Base-by-base conservation (phyloP, 2,797 vertebrate genomes). In the Crocodylus rhombifer region DNA sequence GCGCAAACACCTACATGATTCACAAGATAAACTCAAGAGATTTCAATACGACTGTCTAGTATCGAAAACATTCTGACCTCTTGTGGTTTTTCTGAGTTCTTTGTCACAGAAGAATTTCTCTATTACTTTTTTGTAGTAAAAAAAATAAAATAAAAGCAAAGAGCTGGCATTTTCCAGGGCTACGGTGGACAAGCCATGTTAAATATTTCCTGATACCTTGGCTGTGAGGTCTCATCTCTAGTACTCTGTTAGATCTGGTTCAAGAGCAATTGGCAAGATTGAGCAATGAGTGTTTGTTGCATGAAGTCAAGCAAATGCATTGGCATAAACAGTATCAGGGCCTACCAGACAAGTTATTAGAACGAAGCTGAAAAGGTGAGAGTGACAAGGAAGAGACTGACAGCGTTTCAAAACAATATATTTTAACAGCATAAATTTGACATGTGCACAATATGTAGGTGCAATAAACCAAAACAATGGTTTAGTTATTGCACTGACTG, bases 351-450 rank as follows among this genome's bases (percentile, higher is more conserved):
- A 42, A 88, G 82, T 79, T 36, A 65, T 5, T 18, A 82, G 56
- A 87, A 67, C 30, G 30, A 67, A 33, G 18, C 42, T 51, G 42
- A 51, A 51, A 51, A 51, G 42, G 42, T 51, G 42, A 51, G 42
- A 94, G 74, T 26, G 64, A 83, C 93, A 86, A 93, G 90, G 93
- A 93, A 88, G 94, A 90, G 64, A 80, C 73, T 75, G 73, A 86
- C 1, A 57, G 64, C 82, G 80, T 57, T 51, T 62, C 64, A 55
- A 90, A 90, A 75, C 20, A 21, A 76, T 63, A 73, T 14, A 28
- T 91, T 90, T 86, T 80, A 80, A 11, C 42, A 51, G 75, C 84
- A 62, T 14, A 58, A 11, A 80, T 95, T 76, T 10, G 42, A 77
- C 91, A 92, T 87, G 78, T 56, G 90, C 88, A 42, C 77, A 30